phyloP scores from a whole-genome alignment of 2,888 invertebrate genomes.

The Corythucha ciliata region DNA sequence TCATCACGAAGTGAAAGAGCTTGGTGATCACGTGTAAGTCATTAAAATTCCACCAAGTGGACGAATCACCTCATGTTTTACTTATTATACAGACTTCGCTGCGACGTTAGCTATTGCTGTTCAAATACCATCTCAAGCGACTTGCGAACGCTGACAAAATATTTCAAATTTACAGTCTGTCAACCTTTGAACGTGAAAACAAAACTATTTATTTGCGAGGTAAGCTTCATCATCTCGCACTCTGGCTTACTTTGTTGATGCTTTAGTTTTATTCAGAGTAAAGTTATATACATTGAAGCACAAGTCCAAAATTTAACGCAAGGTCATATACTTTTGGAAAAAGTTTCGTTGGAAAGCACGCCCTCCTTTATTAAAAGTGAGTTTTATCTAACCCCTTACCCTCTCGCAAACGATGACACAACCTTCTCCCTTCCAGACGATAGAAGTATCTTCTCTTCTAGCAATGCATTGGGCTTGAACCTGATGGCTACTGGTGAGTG shows the following conservation, averaged over 20 bases:
- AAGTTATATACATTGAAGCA: slow-evolving; percentile 62
- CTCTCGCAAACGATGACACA: slow-evolving; percentile 3
- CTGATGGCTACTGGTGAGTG: slow-evolving; percentile 81
- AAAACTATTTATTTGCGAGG: slow-evolving; percentile 91
- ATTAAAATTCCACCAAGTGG: too few species aligned
- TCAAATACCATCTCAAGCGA: slow-evolving; percentile 40
- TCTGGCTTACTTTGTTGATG: slow-evolving; percentile 2
- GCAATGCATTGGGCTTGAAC: slow-evolving; percentile 63
- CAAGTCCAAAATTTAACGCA: slow-evolving; percentile 89
- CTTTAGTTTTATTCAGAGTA: slow-evolving; percentile 44
- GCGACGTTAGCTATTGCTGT: slow-evolving; percentile 59
- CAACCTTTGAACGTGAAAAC: slow-evolving; percentile 98
- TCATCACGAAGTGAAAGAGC: slow-evolving; percentile 98
- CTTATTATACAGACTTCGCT: too few species aligned
- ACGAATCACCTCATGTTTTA: neutral
- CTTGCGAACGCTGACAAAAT: slow-evolving; percentile 79
- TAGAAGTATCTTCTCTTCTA: too few species aligned
- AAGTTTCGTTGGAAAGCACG: slow-evolving; percentile 87
- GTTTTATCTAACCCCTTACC: slow-evolving; percentile 12
- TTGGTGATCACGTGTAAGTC: slow-evolving; percentile 88
- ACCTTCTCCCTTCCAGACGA: too few species aligned
- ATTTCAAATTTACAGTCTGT: slow-evolving; percentile 95
- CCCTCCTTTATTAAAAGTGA: slow-evolving; percentile 61
- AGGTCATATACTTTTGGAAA: slow-evolving; percentile 86
- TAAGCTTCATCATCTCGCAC: too few species aligned